Percentiles rank a stretch among this genome's conserved stretches.
These are phyloP conservation scores for Calephelis virginiensis DNA, from an alignment of 1,140 invertebrate species.

Conservation along the genomic window DNA sequence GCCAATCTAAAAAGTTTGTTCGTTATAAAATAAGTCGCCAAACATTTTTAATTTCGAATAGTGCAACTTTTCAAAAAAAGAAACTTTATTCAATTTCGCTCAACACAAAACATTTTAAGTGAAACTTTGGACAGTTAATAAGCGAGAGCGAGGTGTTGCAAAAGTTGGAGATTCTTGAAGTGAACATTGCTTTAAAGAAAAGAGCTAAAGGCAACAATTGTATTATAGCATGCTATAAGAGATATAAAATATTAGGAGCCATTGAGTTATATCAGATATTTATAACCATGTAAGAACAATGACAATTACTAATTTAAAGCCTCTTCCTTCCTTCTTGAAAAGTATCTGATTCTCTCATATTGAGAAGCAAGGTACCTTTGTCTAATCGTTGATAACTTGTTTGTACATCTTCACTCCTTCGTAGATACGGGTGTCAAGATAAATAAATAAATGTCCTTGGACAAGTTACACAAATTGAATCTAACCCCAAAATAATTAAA, in stretches of 20 bases:
- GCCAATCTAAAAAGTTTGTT: too few species aligned
- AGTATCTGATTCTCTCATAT: too few species aligned
- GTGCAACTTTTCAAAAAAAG: background rate
- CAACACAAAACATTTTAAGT: constrained; percentile 14
- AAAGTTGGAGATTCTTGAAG: constrained; percentile 16
- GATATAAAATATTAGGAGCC: background rate
- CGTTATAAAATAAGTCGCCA: background rate
- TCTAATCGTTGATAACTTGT: too few species aligned
- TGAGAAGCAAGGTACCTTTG: too few species aligned
- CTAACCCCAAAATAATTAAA: too few species aligned
- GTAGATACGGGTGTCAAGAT: too few species aligned
- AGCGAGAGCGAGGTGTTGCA: constrained; percentile 14
- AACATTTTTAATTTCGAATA: background rate
- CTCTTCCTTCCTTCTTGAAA: too few species aligned
- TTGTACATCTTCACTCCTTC: too few species aligned
- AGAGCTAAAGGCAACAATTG: constrained; percentile 8
- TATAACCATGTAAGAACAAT: background rate
- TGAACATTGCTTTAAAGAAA: constrained; percentile 14
- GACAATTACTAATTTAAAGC: too few species aligned
- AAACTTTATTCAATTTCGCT: constrained; percentile 3
- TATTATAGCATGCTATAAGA: constrained; percentile 1
- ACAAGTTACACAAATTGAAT: too few species aligned
- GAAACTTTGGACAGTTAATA: constrained; percentile 18
- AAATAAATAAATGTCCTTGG: too few species aligned
- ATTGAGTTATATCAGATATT: background rate